Conservation (phyloP, 2,888 invertebrate genomes). For the Sylvicola fuscatus region DNA sequence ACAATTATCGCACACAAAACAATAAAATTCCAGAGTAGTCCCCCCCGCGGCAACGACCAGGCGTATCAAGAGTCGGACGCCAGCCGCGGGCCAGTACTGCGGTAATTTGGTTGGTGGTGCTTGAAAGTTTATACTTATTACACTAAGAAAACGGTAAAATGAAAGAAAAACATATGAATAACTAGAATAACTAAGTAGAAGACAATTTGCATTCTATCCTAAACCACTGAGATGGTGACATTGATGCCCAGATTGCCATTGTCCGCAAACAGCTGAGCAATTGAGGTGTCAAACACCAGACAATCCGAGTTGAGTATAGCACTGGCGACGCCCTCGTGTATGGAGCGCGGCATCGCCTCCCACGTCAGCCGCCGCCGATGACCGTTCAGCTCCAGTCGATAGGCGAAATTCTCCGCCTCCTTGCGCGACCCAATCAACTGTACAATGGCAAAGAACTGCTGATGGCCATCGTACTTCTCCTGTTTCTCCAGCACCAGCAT, state of each 20-base stretch:
- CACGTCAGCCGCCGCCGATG: slow-evolving; percentile 87
- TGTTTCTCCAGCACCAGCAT: slow-evolving; percentile 99
- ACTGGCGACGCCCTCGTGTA: slow-evolving; percentile 95
- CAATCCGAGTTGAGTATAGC: slow-evolving; percentile 98
- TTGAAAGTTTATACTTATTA: no score
- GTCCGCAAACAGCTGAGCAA: slow-evolving; percentile 96
- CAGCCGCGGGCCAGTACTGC: no score
- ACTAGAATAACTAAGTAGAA: no score
- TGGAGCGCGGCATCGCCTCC: slow-evolving; percentile 97
- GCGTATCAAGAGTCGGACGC: no score
- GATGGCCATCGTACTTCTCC: slow-evolving; percentile 92
- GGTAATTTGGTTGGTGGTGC: no score
- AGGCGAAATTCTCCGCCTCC: slow-evolving; percentile 98
- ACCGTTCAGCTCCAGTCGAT: slow-evolving; percentile 90
- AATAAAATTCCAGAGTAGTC: no score
- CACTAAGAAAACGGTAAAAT: no score
- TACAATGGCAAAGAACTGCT: slow-evolving; percentile 95
- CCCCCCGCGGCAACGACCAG: no score
- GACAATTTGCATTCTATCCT: slow-evolving; percentile 9
- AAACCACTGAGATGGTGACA: slow-evolving; percentile 92
- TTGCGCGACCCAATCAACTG: slow-evolving; percentile 97
- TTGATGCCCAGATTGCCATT: slow-evolving; percentile 98
- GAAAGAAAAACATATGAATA: no score
- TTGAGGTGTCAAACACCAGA: slow-evolving; percentile 93
- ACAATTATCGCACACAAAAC: no score